Percentiles rank a stretch among this genome's conserved stretches.
Conservation (phyloP, 1,140 invertebrate genomes). For the Drosophila rhopaloa region DNA sequence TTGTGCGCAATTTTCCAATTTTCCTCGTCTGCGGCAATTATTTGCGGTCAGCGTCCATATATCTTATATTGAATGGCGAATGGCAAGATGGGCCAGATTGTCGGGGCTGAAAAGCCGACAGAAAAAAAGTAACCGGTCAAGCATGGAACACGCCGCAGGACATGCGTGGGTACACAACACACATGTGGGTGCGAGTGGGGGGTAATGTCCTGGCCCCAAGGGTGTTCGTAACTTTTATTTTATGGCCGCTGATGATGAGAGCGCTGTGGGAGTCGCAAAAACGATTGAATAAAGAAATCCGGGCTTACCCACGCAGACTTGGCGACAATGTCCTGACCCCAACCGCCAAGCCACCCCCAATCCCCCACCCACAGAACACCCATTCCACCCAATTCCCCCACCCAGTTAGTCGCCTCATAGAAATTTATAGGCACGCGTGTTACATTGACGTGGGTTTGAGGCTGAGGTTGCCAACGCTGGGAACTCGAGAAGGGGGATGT, state of each 20-base stretch:
- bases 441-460: conserved; percentile 48
- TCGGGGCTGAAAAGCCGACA: conserved; percentile 3
- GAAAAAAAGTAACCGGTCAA: conserved; percentile 56
- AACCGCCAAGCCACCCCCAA: neutral
- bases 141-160: conserved; percentile 58
- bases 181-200: neutral
- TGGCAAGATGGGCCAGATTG: conserved; percentile 7
- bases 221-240: conserved; percentile 84
- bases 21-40: conserved; percentile 63
- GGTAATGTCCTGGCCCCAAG: conserved; percentile 70
- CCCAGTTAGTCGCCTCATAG: conserved; percentile 31
- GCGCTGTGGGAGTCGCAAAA: conserved; percentile 74
- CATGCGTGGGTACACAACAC: conserved; percentile 2
- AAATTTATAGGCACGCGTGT: conserved; percentile 77
- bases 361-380: neutral
- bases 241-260: conserved; percentile 80
- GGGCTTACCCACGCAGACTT: conserved; percentile 28
- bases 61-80: conserved; percentile 70
- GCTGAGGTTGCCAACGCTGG: conserved; percentile 19
- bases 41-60: conserved; percentile 74
- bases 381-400: neutral
- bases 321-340: conserved; percentile 49
- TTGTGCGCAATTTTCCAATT: conserved; percentile 66
- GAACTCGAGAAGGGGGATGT: neutral
- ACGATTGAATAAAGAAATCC: conserved; percentile 81